These are phyloP conservation scores for Thymelicus lineola DNA, from an alignment of 2,888 invertebrate genomes.

Conservation along the genomic window DNA sequence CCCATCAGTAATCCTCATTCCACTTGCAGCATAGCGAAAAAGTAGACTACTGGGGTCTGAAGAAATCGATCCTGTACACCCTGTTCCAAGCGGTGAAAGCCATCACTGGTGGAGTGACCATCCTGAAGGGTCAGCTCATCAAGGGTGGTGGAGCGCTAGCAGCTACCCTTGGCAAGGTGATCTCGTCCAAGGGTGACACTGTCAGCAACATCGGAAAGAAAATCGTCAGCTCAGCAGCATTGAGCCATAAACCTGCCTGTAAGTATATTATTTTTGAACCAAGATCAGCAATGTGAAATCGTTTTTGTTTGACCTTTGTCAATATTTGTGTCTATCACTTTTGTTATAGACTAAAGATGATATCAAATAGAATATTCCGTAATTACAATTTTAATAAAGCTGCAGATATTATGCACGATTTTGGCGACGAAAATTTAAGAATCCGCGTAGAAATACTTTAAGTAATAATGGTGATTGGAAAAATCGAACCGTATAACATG, in stretches of 20 bases:
- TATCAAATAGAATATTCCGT: too few species aligned
- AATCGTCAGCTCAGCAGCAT: slow-evolving; percentile 90
- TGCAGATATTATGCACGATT: too few species aligned
- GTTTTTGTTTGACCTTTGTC: too few species aligned
- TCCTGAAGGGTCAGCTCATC: slow-evolving; percentile 94
- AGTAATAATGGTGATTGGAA: too few species aligned
- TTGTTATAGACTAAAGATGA: too few species aligned
- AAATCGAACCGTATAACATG: too few species aligned
- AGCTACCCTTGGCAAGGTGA: slow-evolving; percentile 81
- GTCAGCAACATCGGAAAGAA: slow-evolving; percentile 92
- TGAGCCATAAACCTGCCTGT: slow-evolving; percentile 64
- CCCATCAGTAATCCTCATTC: background rate
- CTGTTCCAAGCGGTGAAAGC: slow-evolving; percentile 95
- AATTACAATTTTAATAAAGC: too few species aligned
- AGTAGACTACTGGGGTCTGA: slow-evolving; percentile 90
- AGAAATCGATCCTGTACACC: slow-evolving; percentile 92
- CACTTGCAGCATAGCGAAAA: slow-evolving; percentile 60
- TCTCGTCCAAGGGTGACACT: slow-evolving; percentile 91
- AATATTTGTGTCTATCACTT: too few species aligned
- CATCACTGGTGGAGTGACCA: slow-evolving; percentile 94
- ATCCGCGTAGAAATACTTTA: too few species aligned
- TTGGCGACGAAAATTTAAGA: too few species aligned
- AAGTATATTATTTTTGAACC: background rate
- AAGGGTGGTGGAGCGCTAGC: slow-evolving; percentile 90
- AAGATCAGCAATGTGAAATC: too few species aligned